Evolutionary conservation across 2,888 invertebrate species (phyloP).

Genomic region (Trachelus stipa): DNA sequence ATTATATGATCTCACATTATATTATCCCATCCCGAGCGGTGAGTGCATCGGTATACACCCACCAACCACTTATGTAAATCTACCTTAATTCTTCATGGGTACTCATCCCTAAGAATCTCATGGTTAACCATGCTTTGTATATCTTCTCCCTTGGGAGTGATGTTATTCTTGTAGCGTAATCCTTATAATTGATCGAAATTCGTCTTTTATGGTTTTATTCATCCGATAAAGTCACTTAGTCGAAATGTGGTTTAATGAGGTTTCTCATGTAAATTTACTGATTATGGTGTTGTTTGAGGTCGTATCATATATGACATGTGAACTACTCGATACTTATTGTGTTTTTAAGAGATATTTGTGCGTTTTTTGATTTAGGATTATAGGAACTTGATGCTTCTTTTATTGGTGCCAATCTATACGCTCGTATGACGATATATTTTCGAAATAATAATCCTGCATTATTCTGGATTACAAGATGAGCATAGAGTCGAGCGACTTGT

Average conservation of each 20-base stretch:
- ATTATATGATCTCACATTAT: constrained; percentile 24
- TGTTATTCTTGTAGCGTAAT: neutral
- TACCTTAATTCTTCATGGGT: constrained; percentile 31
- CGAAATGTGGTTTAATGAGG: neutral
- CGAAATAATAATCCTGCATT: too few relatives aligned
- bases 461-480: too few relatives aligned
- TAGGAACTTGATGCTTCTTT: too few relatives aligned
- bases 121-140: neutral
- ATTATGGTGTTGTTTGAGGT: neutral
- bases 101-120: neutral
- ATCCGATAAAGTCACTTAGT: neutral
- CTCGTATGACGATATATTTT: too few relatives aligned
- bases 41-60: constrained; percentile 25
- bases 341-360: too few relatives aligned
- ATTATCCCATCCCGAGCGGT: constrained; percentile 17
- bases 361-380: neutral
- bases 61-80: constrained; percentile 40
- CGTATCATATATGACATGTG: neutral
- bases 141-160: neutral
- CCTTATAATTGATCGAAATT: neutral
- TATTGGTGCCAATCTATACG: too few relatives aligned
- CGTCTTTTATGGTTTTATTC: neutral
- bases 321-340: neutral
- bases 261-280: neutral
- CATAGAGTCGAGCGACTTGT: too few relatives aligned